phyloP scores from a whole-genome alignment of 1,140 invertebrate species.

The Proales similis region DNA sequence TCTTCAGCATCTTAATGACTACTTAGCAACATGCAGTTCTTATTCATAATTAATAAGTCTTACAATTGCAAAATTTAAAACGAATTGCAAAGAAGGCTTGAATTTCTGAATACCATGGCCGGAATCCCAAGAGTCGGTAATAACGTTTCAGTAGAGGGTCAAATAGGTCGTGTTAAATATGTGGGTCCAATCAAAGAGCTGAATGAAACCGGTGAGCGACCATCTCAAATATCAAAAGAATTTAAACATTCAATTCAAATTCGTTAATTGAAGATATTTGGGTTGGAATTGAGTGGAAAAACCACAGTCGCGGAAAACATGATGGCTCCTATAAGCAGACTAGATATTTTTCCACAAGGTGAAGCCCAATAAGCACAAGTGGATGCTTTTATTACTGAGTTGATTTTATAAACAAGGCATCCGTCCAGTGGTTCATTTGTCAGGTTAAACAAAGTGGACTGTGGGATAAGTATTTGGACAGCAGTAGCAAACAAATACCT shows the following conservation, averaged over 20 bases:
- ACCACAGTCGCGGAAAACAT: slow-evolving; percentile 75
- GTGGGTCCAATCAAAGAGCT: slow-evolving; percentile 7
- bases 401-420: slow-evolving; percentile 43
- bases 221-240: not conserved
- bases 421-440: slow-evolving; percentile 70
- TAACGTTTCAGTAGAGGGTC: too few species aligned
- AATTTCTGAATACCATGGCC: too few species aligned
- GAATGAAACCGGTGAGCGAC: not conserved
- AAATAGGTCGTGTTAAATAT: too few species aligned
- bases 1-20: too few species aligned
- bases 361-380: slow-evolving; percentile 40
- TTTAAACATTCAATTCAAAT: not conserved
- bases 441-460: slow-evolving; percentile 67
- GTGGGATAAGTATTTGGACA: slow-evolving; percentile 62
- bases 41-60: too few species aligned
- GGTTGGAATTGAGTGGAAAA: slow-evolving; percentile 89
- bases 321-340: slow-evolving; percentile 71
- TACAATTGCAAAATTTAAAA: too few species aligned
- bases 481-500: slow-evolving; percentile 66
- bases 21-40: too few species aligned
- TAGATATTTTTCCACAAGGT: slow-evolving; percentile 73
- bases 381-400: not conserved
- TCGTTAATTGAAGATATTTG: slow-evolving; percentile 57
- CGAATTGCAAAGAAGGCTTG: too few species aligned
- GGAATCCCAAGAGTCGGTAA: too few species aligned